Conservation (phyloP, 2,888 invertebrate species). For the Caenorhabditis uteleia region DNA sequence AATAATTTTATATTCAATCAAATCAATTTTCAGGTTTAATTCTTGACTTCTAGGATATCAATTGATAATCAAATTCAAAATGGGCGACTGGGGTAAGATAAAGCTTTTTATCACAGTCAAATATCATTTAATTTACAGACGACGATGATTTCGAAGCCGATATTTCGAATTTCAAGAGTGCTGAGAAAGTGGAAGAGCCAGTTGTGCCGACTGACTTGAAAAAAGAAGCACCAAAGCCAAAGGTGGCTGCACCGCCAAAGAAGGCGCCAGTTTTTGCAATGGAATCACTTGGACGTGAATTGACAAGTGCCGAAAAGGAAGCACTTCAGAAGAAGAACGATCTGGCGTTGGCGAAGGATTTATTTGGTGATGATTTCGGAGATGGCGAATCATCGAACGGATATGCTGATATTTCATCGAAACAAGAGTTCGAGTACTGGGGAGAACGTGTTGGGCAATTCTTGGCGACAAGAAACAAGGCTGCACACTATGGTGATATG, state of each 20-base stretch:
- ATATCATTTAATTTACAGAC: slow-evolving; percentile 36
- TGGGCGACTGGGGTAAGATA: background rate
- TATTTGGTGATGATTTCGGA: slow-evolving; percentile 39
- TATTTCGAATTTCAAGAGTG: slow-evolving; percentile 31
- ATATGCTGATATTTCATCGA: slow-evolving; percentile 43
- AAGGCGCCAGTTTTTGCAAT: slow-evolving; percentile 40
- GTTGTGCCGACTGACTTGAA: slow-evolving; percentile 9
- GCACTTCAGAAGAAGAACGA: slow-evolving; percentile 46
- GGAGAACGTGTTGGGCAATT: slow-evolving; percentile 52
- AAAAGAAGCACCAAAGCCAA: slow-evolving; percentile 13
- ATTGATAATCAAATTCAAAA: background rate
- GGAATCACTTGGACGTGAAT: slow-evolving; percentile 52
- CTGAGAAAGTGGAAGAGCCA: slow-evolving; percentile 11
- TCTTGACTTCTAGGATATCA: background rate
- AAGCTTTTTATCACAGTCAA: slow-evolving; percentile 1
- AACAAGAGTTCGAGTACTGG: slow-evolving; percentile 55
- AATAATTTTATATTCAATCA: too few relatives aligned
- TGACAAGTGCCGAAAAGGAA: slow-evolving; percentile 51
- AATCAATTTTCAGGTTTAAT: background rate
- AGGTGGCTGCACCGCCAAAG: slow-evolving; percentile 8
- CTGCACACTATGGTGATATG: slow-evolving; percentile 51
- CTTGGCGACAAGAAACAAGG: slow-evolving; percentile 43
- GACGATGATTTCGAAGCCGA: slow-evolving; percentile 58
- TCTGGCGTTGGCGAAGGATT: slow-evolving; percentile 43
- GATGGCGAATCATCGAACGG: slow-evolving; percentile 5